These are phyloP conservation scores for Hydrocynus forskahlii DNA, from an alignment of 2,797 vertebrate genomes.

Conservation along the genomic window DNA sequence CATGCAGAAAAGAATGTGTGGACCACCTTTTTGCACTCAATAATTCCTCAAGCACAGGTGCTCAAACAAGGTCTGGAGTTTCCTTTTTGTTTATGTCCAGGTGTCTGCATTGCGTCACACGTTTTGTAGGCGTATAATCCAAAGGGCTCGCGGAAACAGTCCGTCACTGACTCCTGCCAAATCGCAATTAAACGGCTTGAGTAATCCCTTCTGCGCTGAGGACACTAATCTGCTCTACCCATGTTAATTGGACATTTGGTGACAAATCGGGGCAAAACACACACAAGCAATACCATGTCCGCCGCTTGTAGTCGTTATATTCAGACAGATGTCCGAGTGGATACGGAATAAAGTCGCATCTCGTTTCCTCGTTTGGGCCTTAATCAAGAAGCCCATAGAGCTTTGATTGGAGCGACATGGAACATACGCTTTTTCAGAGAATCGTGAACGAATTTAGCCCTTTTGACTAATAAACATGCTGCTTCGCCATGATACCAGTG, in stretches of 20 bases:
- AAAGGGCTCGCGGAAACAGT: slow-evolving; percentile 58
- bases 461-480: neutral
- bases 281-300: slow-evolving; percentile 48
- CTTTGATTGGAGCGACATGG: slow-evolving; percentile 33
- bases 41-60: neutral
- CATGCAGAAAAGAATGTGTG: neutral
- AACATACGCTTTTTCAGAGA: slow-evolving; percentile 1
- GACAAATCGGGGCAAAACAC: slow-evolving; percentile 60
- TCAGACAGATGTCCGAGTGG: slow-evolving; percentile 52
- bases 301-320: slow-evolving; percentile 50
- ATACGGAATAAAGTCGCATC: slow-evolving; percentile 38
- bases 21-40: neutral
- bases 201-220: slow-evolving; percentile 61
- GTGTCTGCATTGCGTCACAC: slow-evolving; percentile 27
- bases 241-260: slow-evolving; percentile 71
- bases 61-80: slow-evolving; percentile 9
- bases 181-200: slow-evolving; percentile 57
- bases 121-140: slow-evolving; percentile 61
- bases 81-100: slow-evolving; percentile 11
- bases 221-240: slow-evolving; percentile 67
- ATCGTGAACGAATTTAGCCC: neutral
- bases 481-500: neutral
- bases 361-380: slow-evolving; percentile 25
- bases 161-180: slow-evolving; percentile 63
- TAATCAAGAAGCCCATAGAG: slow-evolving; percentile 38